Evolutionary conservation across 1,140 invertebrate species (phyloP).

Genomic region (Berghia stephanieae): DNA sequence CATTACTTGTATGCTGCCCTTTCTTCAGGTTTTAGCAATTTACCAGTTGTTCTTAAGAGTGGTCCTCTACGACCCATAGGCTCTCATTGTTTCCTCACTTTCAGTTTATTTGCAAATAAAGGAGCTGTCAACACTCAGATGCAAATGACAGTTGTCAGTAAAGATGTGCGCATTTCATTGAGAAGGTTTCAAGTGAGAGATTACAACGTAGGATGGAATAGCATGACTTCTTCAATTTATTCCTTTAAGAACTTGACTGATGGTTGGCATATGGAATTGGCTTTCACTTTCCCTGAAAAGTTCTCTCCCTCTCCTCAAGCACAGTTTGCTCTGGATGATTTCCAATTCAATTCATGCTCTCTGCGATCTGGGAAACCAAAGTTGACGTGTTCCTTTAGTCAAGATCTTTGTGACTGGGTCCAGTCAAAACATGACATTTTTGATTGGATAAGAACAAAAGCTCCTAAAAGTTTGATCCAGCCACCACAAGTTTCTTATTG

Average conservation of each 20-base stretch:
- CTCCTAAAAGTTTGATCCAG: slow-evolving; percentile 37
- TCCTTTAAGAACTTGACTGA: neutral
- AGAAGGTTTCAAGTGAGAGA: neutral
- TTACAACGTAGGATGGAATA: too few relatives aligned
- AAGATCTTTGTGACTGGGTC: slow-evolving; percentile 47
- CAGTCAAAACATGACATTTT: slow-evolving; percentile 48
- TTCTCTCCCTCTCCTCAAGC: neutral
- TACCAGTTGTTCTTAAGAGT: slow-evolving; percentile 49
- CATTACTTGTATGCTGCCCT: slow-evolving; percentile 56
- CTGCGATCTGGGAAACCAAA: slow-evolving; percentile 36
- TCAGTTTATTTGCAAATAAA: slow-evolving; percentile 80
- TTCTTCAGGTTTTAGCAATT: slow-evolving; percentile 51
- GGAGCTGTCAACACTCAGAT: neutral
- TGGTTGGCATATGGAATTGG: neutral
- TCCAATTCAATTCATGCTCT: slow-evolving; percentile 52
- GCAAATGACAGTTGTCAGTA: neutral
- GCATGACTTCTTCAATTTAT: too few relatives aligned
- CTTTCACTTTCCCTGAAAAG: neutral
- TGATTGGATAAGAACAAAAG: slow-evolving; percentile 49
- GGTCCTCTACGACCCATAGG: slow-evolving; percentile 50
- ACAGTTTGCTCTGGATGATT: slow-evolving; percentile 55
- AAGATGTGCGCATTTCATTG: neutral
- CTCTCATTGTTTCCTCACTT: slow-evolving; percentile 62
- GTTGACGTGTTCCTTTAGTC: slow-evolving; percentile 51
- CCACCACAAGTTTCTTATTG: slow-evolving; percentile 51